These are phyloP conservation scores for Cranoglanis bouderius DNA, from an alignment of 2,113 vertebrate species.

Conservation along the genomic window DNA sequence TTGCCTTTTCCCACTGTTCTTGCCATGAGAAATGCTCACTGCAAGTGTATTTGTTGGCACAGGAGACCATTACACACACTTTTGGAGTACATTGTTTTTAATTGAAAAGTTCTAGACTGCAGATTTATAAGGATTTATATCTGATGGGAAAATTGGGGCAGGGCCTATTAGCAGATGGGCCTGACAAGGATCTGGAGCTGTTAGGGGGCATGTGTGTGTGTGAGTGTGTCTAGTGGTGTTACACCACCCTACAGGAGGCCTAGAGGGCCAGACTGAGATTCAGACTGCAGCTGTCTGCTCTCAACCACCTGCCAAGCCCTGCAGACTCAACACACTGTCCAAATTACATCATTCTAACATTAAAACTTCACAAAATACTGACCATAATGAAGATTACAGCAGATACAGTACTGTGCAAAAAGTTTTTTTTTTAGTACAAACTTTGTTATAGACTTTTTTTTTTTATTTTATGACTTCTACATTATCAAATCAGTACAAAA, in stretches of 20 bases:
- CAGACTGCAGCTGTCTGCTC: constrained; percentile 72
- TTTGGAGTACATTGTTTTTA: constrained; percentile 3
- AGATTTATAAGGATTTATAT: constrained; percentile 7
- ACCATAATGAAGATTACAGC: neutral
- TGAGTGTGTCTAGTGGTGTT: constrained; percentile 7
- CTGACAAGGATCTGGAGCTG: constrained; percentile 59
- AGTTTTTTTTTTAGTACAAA: no score
- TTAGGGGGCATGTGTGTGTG: constrained; percentile 53
- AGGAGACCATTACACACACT: neutral
- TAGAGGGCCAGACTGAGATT: constrained; percentile 66
- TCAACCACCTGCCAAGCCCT: constrained; percentile 66
- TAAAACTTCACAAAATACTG: neutral
- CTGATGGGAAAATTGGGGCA: constrained; percentile 44
- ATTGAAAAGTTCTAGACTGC: neutral
- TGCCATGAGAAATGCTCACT: neutral
- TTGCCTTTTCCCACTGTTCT: neutral
- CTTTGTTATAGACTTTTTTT: no score
- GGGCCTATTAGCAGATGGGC: constrained; percentile 70
- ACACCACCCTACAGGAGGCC: constrained; percentile 65
- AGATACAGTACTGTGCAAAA: no score
- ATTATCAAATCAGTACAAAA: no score
- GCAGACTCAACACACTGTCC: constrained; percentile 29
- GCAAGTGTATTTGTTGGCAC: neutral
- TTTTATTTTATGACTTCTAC: no score
- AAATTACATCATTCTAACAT: constrained; percentile 7